Percentiles rank a stretch among this genome's conserved stretches.
Conservation (phyloP, 2,888 invertebrate genomes). For the Apamea sordens region DNA sequence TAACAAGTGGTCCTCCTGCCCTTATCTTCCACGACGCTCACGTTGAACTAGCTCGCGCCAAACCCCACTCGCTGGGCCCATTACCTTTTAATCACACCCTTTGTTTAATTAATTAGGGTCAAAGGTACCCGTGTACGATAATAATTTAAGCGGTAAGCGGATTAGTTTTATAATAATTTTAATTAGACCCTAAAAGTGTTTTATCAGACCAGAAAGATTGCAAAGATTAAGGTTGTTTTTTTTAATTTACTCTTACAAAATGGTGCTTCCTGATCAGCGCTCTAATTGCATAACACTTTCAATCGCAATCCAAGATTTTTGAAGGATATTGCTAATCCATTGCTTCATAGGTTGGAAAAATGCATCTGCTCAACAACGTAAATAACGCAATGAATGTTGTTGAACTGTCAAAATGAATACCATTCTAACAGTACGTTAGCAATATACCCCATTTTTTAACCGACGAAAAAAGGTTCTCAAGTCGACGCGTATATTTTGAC, state of each 20-base stretch:
- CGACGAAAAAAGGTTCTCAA: no score
- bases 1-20: constrained; percentile 30
- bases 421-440: background rate
- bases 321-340: no score
- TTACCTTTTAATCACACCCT: constrained; percentile 83
- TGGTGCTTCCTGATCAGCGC: background rate
- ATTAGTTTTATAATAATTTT: constrained; percentile 81
- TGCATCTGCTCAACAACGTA: background rate
- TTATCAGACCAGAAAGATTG: constrained; percentile 11
- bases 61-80: constrained; percentile 76
- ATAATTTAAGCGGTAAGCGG: constrained; percentile 79
- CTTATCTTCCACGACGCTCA: background rate
- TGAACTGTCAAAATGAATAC: background rate
- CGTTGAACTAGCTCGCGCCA: constrained; percentile 65
- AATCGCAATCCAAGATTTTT: no score
- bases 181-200: constrained; percentile 67
- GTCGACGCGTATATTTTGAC: no score
- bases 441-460: no score
- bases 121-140: constrained; percentile 72
- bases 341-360: background rate
- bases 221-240: background rate
- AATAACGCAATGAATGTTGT: background rate
- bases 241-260: background rate
- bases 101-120: constrained; percentile 86
- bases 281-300: no score